A percentile compares a stretch with the other conserved stretches of the same genome.
Conservation (phyloP, 2,888 invertebrate genomes). For the Nemapogon koenigi region DNA sequence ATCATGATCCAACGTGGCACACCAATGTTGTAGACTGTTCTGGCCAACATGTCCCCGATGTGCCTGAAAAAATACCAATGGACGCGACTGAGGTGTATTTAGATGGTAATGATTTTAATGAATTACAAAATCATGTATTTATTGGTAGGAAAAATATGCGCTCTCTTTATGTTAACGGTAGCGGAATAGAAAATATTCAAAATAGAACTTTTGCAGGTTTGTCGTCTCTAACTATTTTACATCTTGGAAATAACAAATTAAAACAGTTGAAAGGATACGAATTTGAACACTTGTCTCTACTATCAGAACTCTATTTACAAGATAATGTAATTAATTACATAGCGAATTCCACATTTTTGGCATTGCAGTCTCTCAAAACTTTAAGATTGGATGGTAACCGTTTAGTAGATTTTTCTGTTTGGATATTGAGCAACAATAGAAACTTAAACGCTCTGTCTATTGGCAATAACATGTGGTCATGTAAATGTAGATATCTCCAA, state of each 20-base stretch:
- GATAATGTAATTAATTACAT: constrained; percentile 82
- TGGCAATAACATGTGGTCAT: constrained; percentile 90
- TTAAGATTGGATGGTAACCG: constrained; percentile 85
- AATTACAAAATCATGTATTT: constrained; percentile 87
- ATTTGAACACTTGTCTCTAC: constrained; percentile 80
- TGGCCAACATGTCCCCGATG: constrained; percentile 74
- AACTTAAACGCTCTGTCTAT: constrained; percentile 75
- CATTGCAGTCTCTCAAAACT: constrained; percentile 76
- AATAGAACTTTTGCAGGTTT: constrained; percentile 90
- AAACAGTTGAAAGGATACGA: constrained; percentile 81
- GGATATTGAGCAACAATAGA: constrained; percentile 71
- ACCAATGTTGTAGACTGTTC: constrained; percentile 93
- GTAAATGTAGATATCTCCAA: constrained; percentile 87
- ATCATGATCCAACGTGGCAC: constrained; percentile 92
- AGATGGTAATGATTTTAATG: constrained; percentile 87
- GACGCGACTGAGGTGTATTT: constrained; percentile 92
- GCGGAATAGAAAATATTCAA: constrained; percentile 82
- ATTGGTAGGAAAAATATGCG: constrained; percentile 90
- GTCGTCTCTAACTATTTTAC: constrained; percentile 77
- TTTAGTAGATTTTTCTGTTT: constrained; percentile 78
- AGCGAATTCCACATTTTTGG: constrained; percentile 78
- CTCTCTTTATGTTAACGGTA: constrained; percentile 84
- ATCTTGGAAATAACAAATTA: constrained; percentile 86
- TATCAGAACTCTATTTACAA: constrained; percentile 85
- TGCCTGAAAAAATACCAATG: constrained; percentile 90